A percentile compares a stretch with the other conserved stretches of the same genome.
phyloP scores from a whole-genome alignment of 2,888 invertebrate genomes.

The Scaptodrosophila latifasciaeformis region DNA sequence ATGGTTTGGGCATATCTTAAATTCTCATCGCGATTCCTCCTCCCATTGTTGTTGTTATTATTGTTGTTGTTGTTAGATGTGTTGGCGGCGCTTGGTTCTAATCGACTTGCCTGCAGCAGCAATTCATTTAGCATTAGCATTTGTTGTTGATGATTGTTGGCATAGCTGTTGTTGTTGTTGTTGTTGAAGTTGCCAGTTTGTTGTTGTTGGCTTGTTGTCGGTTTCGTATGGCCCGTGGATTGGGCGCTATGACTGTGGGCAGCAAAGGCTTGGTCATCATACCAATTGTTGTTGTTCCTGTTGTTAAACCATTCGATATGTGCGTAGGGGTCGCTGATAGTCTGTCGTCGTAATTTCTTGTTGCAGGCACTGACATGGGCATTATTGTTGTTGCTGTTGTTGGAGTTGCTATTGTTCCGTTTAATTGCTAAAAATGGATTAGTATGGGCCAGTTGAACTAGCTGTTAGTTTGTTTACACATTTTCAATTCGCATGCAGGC shows the following conservation, averaged over 20 bases:
- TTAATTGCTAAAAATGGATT: conserved; percentile 75
- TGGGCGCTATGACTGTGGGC: conserved; percentile 48
- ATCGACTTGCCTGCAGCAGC: conserved; percentile 46
- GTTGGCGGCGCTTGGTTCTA: conserved; percentile 42
- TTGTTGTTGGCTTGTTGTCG: conserved; percentile 4
- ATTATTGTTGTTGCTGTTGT: conserved; percentile 40
- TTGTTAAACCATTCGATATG: conserved; percentile 61
- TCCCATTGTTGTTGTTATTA: too few species aligned
- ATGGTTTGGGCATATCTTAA: conserved; percentile 53
- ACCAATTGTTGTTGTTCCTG: conserved; percentile 14
- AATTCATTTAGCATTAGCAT: conserved; percentile 55
- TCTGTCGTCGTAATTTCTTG: conserved; percentile 70
- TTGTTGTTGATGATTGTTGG: conserved; percentile 49
- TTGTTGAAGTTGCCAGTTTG: conserved; percentile 15
- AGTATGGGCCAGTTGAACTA: conserved; percentile 57
- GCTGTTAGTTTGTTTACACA: conserved; percentile 53
- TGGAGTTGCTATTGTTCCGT: conserved; percentile 46
- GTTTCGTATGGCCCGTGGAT: conserved; percentile 42
- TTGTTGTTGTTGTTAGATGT: too few species aligned
- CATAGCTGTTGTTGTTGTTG: conserved; percentile 36
- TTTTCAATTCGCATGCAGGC: conserved; percentile 24
- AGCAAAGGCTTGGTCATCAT: conserved; percentile 31
- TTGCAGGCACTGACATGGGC: conserved; percentile 38
- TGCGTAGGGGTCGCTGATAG: conserved; percentile 72
- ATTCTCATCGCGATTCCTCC: conserved; percentile 43